Percentiles rank a stretch among this genome's conserved stretches.
phyloP scores from a whole-genome alignment of 2,888 invertebrate species.

The Myopa testacea region DNA sequence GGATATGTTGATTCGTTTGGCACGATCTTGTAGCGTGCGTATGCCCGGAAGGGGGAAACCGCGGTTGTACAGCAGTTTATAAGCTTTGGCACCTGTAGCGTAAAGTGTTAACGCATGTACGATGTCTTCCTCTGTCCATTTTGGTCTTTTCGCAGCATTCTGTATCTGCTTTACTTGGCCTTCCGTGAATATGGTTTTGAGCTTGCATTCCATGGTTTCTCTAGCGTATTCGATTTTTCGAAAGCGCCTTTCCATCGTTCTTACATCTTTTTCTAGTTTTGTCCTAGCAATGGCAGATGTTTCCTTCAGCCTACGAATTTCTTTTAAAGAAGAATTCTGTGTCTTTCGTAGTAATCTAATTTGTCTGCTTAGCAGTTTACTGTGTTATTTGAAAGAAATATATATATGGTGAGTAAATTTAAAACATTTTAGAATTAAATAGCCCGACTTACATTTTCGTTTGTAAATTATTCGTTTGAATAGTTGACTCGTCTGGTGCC shows the following conservation, averaged over 20 bases:
- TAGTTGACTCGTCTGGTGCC: too few relatives aligned
- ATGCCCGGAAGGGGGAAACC: background rate
- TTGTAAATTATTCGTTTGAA: too few relatives aligned
- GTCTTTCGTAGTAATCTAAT: too few relatives aligned
- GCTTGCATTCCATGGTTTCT: background rate
- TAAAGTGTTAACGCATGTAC: background rate
- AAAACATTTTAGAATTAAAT: too few relatives aligned
- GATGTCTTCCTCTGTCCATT: slow-evolving; percentile 17
- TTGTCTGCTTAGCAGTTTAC: background rate
- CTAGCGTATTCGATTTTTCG: background rate
- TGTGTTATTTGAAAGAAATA: background rate
- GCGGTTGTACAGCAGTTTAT: background rate
- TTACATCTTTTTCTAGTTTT: background rate
- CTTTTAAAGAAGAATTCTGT: too few relatives aligned
- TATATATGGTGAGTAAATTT: too few relatives aligned
- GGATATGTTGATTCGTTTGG: too few relatives aligned
- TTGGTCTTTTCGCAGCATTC: background rate
- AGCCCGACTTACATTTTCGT: too few relatives aligned
- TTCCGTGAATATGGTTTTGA: background rate
- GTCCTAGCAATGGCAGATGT: background rate
- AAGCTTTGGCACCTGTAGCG: slow-evolving; percentile 3
- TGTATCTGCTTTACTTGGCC: slow-evolving; percentile 5
- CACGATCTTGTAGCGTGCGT: background rate
- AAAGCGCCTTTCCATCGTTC: background rate
- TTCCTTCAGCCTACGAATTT: too few relatives aligned